Evolutionary conservation across 2,113 vertebrate species (phyloP), one percentile per base, ranked within the genome.

Genomic region (Elachura formosa): DNA sequence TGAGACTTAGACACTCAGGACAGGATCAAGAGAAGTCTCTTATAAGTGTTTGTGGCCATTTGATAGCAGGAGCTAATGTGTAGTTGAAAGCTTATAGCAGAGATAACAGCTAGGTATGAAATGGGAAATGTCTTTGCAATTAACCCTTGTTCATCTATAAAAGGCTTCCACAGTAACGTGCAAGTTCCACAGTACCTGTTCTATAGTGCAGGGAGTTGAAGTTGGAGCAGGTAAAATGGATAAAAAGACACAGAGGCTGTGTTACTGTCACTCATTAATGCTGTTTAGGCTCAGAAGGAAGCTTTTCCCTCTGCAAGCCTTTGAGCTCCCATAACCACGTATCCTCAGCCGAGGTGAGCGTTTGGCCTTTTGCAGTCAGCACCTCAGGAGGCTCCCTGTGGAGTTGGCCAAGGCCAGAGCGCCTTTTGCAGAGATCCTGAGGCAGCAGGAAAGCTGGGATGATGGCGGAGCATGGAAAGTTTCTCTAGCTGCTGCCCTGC

Each of bases 21-120:
- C n/a, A 81, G 48, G 59, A 87, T 91, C 51, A 90, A 69, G 83
- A 86, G 51, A 86, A 93, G 11, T 92, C 66, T 96, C 87, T 49
- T 64, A 0, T 55, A 81, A 93, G 71, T 82, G 82, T 91, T 94
- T 91, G 48, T 89, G 63, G 46, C 72, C 83, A 26, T 92, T 89
- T 61, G 61, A 33, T 94, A 85, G 75, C 38, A 67, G 83, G 84
- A 45, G 75, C 45, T 73, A 62, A 73, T 22, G 6, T 73, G 41
- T 52, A 77, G 59, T 51, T 86, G 72, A 90, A 82, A 84, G 51
- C 59, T 92, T 87, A 71, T 33, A 73, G 54, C 48, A 76, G 71
- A 83, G 63, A 86, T 95, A 84, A 85, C 55, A 55, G 23, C 71
- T 90, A 83, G 55, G 66, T 83, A 71, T 41, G 46, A 66, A 77